These are phyloP conservation scores for Empidonax alnorum DNA, from an alignment of 2,113 vertebrate genomes.

Conservation along the genomic window DNA sequence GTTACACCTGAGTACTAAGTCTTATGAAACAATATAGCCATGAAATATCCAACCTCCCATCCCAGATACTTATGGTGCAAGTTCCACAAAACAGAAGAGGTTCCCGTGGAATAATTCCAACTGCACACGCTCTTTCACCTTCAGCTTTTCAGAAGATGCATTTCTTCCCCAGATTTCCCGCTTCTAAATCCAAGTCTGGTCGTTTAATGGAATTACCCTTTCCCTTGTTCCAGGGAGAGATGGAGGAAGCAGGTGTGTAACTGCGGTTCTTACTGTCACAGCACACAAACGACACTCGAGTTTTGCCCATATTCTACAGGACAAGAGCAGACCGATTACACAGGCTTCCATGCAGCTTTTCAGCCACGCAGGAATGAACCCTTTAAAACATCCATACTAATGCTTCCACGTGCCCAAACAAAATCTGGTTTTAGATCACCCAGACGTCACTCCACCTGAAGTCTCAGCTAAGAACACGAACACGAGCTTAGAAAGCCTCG, in stretches of 20 bases:
- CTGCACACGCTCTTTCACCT: not conserved
- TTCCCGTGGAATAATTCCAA: not conserved
- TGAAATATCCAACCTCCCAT: not conserved
- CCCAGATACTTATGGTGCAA: not conserved
- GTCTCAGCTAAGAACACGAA: not conserved
- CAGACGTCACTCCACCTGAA: not conserved
- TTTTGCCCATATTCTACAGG: not conserved
- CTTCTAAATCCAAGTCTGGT: not conserved
- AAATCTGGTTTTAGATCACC: not conserved
- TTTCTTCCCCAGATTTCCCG: not conserved
- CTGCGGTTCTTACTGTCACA: not conserved
- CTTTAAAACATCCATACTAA: not conserved
- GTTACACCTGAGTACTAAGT: accelerated
- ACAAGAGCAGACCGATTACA: not conserved
- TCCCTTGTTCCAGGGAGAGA: not conserved
- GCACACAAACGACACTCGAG: accelerated
- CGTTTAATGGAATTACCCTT: not conserved
- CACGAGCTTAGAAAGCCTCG: not conserved
- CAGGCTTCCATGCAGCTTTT: not conserved
- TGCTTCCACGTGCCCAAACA: not conserved
- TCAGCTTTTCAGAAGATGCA: not conserved
- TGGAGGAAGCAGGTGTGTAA: accelerated
- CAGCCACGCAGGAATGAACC: not conserved
- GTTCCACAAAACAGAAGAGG: not conserved
- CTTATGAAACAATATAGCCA: not conserved